A percentile compares a stretch with the other conserved stretches of the same genome.
Evolutionary conservation across 1,140 invertebrate species (phyloP).

Genomic region (Megalonaias nervosa): DNA sequence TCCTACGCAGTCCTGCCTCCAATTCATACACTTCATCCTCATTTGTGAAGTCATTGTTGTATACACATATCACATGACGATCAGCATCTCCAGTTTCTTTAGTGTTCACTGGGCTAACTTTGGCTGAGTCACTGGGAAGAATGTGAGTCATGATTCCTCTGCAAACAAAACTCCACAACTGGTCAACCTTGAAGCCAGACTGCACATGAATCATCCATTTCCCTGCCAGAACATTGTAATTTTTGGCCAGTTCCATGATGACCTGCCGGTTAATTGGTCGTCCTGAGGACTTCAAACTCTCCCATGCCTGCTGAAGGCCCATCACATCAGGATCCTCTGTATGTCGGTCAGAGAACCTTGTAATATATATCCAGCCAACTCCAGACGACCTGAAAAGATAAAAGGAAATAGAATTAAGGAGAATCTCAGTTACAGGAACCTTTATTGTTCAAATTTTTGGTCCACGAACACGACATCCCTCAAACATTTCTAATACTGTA

Average conservation of each 20-base stretch:
- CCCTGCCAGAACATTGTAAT: constrained; percentile 23
- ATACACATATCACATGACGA: constrained; percentile 35
- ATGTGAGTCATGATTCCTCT: constrained; percentile 19
- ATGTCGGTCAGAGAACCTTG: neutral
- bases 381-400: constrained; percentile 28
- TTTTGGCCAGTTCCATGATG: constrained; percentile 37
- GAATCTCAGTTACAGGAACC: too few relatives aligned
- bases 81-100: neutral
- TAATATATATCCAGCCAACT: constrained; percentile 34
- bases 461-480: too few relatives aligned
- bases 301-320: constrained; percentile 32
- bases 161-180: constrained; percentile 41
- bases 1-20: constrained; percentile 28
- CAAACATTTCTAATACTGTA: too few relatives aligned
- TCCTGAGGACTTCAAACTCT: constrained; percentile 30
- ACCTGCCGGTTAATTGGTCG: constrained; percentile 25
- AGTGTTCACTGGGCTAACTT: constrained; percentile 9
- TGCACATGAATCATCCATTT: constrained; percentile 44
- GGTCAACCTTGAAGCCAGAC: constrained; percentile 39
- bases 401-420: too few relatives aligned
- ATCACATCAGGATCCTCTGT: constrained; percentile 7
- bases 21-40: constrained; percentile 21
- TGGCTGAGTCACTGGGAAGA: constrained; percentile 14
- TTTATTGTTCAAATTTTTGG: too few relatives aligned
- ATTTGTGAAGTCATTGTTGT: constrained; percentile 36